Base-by-base conservation (phyloP, 2,888 invertebrate species). In the Linnaemya vulpina region DNA sequence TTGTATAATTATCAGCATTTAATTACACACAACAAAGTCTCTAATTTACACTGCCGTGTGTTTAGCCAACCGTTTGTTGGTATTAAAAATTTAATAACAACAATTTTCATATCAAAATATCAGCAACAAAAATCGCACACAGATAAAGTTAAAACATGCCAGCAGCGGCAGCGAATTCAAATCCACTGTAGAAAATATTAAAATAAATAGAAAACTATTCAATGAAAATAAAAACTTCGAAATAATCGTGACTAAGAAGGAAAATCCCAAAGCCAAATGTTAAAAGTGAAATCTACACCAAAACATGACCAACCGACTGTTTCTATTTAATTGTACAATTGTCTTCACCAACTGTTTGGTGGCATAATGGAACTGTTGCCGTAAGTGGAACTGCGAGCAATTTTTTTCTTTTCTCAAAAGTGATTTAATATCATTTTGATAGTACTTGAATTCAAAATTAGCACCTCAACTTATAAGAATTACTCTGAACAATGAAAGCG, bases 221-320 rank as follows among this genome's bases (percentile, higher is more conserved):
- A n/a, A 35, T 46, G 65, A 51, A 40, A 60, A 60, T 20, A 68
- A 49, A 65, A 13, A 22, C n/a, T 22, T 46, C 58, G 51, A 83
- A 60, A 75, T 38, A 20, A 38, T 70, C 77, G 65, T 84, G 81
- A 78, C 74, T 84, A 63, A 75, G 55, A 63, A 46, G 77, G 58
- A 78, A 77, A 77, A 68, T 25, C n/a, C 53, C 49, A 63, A 74
- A 85, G 74, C 25, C 81, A 85, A 85, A 81, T 85, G 77, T 81
- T 81, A 75, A 85, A 78, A 85, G 78, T 85, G 74, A 78, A 85
- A 81, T 74, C 84, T n/a, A 46, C 55, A 53, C 10, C 8, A 68
- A 40, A 1, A 38, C 43, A 78, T 53, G 63, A 25, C 46, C 68
- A 68, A 68, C 60, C n/a, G 13, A 13, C 13, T 35, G 17, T 17